Base-by-base conservation (phyloP, 1,140 invertebrate genomes). In the Drosophila nebulosa region DNA sequence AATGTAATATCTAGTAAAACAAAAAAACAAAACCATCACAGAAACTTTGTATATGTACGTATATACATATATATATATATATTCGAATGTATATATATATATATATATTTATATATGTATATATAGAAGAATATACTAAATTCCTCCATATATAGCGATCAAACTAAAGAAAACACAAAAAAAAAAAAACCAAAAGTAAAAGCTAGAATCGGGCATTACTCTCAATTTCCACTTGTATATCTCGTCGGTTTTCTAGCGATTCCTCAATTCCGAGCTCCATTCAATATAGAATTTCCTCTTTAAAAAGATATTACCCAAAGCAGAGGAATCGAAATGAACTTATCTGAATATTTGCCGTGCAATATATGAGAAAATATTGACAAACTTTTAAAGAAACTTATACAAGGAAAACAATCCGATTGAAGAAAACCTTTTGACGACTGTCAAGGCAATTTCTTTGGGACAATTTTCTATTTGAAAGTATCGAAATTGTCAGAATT, bases 1-100 rank as follows among this genome's bases (percentile, higher is more conserved):
- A 86, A 86, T 80, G 81, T 86, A 85, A 86, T 74, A 78, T 72
- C 64, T 77, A 76, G 77, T 74, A 85, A 85, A 85, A 79, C 74
- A 69, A 69, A 76, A 57, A 58, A 64, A 60, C 64, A 24, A 53
- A 22, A 53, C n/a, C n/a, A n/a, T n/a, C 21, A 24, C 24, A 53
- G 10, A 60, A 78, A 85, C 52, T 65, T 63, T 61, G 67, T 79
- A 42, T 71, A 75, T 72, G 64, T 72, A 62, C 70, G 53, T 42
- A 26, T 57, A 50, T 14, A 27, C 62, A 66, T 36, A 66, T 52
- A 55, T 39, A 65, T 24, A 60, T 57, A 53, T 42, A 64, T 62
- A 24, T n/a, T n/a, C n/a, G n/a, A n/a, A n/a, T n/a, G n/a, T 60
- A 59, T 39, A 65, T 50, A 66, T 70, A 61, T 69, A 62, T 69